Evolutionary conservation across 2,888 invertebrate species (phyloP), one percentile per base, ranked within the genome.

Genomic region (Operophtera brumata): DNA sequence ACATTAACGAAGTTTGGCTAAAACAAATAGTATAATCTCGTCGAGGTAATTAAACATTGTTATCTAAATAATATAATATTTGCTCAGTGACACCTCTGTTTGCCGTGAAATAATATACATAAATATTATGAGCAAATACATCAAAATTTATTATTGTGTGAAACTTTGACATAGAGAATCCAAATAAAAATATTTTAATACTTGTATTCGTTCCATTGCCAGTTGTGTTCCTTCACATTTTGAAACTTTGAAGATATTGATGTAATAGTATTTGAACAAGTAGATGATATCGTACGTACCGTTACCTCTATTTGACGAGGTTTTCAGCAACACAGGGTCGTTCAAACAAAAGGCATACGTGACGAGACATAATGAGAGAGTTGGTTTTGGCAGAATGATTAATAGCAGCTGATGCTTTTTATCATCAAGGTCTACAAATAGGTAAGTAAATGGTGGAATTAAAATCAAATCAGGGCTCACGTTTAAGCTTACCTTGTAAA

Each of bases 1-100:
- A 62, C 59, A 63, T 59, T 65, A 59, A 61, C 72, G 77, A 77
- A 77, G 67, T 70, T 73, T 62, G 59, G 59, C 52, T 67, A 69
- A 66, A 72, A 69, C 73, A 84, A 84, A 86, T 77, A 84, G 67
- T 67, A 73, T 81, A 82, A 84, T 82, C 79, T 71, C 69, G 69
- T 68, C 65, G 65, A 73, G 73, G 71, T 77, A 79, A 84, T 86
- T 86, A 86, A 86, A 87, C 78, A 84, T 65, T 71, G 70, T 79
- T 85, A 86, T 84, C 80, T 80, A 73, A 84, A 84, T 79, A 80
- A 75, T 80, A 78, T 76, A 80, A 82, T 30, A 84, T 86, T 86
- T 86, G 75, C 76, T 73, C 73, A 77, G 75, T 80, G 82, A 84
- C 83, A 82, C 72, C 71, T 68, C 56, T 80, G 80, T 86, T 83